phyloP scores from a whole-genome alignment of 2,888 invertebrate species.

The Phaedon cochleariae region DNA sequence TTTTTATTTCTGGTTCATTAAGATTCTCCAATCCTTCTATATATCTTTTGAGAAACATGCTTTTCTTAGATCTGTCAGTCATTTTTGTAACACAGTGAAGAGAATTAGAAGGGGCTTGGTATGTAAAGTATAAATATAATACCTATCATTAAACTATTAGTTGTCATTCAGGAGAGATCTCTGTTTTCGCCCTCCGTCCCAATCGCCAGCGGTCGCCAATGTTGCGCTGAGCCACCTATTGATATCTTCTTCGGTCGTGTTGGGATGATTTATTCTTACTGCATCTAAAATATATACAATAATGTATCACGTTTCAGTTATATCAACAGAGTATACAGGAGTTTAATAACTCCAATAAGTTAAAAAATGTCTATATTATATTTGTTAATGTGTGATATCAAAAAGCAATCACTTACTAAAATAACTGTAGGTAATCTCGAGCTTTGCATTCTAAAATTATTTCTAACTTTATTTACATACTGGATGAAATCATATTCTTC shows the following conservation, averaged over 20 bases:
- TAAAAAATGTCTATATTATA: no score
- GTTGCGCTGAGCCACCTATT: not conserved
- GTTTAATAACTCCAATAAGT: no score
- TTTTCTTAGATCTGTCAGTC: not conserved
- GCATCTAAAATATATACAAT: not conserved
- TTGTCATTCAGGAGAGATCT: not conserved
- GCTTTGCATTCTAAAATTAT: no score
- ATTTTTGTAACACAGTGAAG: not conserved
- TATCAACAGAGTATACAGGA: no score
- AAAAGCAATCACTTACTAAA: no score
- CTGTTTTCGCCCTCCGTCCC: not conserved
- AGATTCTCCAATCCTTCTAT: not conserved
- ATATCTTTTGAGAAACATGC: not conserved
- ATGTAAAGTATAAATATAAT: not conserved
- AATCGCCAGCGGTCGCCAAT: not conserved
- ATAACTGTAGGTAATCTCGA: no score
- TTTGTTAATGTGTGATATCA: no score
- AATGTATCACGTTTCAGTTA: no score
- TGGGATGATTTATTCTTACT: not conserved
- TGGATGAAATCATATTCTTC: no score
- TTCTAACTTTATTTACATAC: no score
- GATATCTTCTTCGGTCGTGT: not conserved
- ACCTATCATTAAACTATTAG: not conserved
- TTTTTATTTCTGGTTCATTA: not conserved
- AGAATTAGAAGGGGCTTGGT: not conserved